Evolutionary conservation across 1,140 invertebrate species (phyloP), one percentile per base, ranked within the genome.

Genomic region (Oryctes rhinoceros): DNA sequence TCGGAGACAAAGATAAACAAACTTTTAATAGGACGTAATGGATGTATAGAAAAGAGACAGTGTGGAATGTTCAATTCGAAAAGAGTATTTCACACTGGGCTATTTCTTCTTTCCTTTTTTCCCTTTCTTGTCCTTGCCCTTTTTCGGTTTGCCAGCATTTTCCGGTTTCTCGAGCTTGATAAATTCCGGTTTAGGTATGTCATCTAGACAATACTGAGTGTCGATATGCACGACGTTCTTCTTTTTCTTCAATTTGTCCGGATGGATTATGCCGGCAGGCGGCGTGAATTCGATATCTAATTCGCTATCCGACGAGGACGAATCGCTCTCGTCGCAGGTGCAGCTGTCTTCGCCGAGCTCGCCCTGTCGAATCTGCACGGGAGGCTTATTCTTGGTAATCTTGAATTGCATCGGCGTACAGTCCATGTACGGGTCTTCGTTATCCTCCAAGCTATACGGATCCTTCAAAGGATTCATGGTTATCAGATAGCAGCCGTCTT

Each of bases 391-490:
- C 80, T 90, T 91, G 20, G 88, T 89, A 20, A 91, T 91, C 84
- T 90, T 90, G 81, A 91, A 91, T 65, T 90, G 84, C 84, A 91
- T 85, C 0, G 90, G 90, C 75, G 90, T 89, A 67, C 90, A 91
- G 37, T 90, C 89, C 35, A 91, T 90, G 81, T 90, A 91, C 0
- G 90, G 90, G 84, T 90, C 89, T 85, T 91, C 90, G 77, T 89
- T 89, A 9, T 87, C 86, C 4, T 85, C 84, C 74, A 91, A 85
- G 47, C 87, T 88, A 39, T 86, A 86, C 7, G 90, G 85, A 83
- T 91, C 89, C 85, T 90, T 90, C 11, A 91, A 80, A 5, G 91
- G 91, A 84, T 91, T 89, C 71, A 91, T 89, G 79, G 89, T 90
- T 67, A 91, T 89, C 65, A 88, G 90, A 83, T 90, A 90, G 4